These are phyloP conservation scores for Chrysolina americana DNA, from an alignment of 2,888 invertebrate genomes.

Conservation along the genomic window DNA sequence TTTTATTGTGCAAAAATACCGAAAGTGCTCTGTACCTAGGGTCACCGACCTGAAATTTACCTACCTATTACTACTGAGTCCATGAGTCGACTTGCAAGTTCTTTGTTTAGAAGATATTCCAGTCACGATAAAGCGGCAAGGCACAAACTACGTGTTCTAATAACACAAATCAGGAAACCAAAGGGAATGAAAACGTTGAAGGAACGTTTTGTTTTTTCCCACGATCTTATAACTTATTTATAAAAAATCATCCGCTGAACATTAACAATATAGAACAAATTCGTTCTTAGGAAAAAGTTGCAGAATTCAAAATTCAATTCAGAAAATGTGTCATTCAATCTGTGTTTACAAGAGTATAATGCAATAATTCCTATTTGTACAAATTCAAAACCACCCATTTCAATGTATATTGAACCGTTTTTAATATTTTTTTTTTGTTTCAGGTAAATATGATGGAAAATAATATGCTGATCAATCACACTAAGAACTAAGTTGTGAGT, in stretches of 20 bases:
- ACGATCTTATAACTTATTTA: not conserved
- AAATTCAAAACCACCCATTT: too few species aligned
- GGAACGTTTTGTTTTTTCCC: not conserved
- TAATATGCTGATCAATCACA: not conserved
- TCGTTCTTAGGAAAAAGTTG: too few species aligned
- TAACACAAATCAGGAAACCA: slow-evolving; percentile 14
- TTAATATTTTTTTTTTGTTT: not conserved
- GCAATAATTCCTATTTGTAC: too few species aligned
- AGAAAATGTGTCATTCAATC: too few species aligned
- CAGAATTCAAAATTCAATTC: too few species aligned
- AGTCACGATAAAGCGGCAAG: slow-evolving; percentile 36
- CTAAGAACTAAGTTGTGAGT: not conserved
- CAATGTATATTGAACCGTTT: not conserved
- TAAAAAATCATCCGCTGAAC: too few species aligned
- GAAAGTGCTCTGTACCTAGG: slow-evolving; percentile 1
- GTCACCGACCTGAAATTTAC: slow-evolving; percentile 39
- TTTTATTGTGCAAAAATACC: not conserved
- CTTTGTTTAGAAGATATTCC: slow-evolving; percentile 40
- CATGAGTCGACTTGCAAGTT: slow-evolving; percentile 32
- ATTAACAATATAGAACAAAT: too few species aligned
- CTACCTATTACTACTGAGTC: slow-evolving; percentile 37
- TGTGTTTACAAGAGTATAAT: too few species aligned
- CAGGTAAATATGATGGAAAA: not conserved
- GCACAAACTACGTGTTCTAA: slow-evolving; percentile 15
- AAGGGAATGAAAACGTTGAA: not conserved